phyloP scores from a whole-genome alignment of 2,797 vertebrate species.

The Pelobates cultripes region DNA sequence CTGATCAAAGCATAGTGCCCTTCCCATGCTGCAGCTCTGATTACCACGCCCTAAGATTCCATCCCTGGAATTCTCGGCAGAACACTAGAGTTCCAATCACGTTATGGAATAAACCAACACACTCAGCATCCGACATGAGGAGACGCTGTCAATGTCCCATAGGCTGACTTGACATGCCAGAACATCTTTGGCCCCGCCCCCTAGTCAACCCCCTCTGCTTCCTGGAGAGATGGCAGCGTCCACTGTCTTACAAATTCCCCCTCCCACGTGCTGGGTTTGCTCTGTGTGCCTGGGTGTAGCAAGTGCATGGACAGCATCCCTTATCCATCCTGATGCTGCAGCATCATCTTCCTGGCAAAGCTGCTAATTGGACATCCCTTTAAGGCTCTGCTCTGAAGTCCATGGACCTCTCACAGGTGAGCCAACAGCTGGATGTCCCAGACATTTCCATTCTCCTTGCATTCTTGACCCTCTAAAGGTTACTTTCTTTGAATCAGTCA shows the following conservation, averaged over 20 bases:
- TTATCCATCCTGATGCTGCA: conserved; percentile 21
- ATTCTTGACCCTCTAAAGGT: neutral
- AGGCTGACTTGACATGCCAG: conserved; percentile 24
- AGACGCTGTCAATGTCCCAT: neutral
- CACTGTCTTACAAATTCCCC: conserved; percentile 72
- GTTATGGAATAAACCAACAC: conserved; percentile 33
- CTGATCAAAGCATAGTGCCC: conserved; percentile 21
- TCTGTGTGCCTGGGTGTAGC: conserved; percentile 38
- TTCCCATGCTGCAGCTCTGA: conserved; percentile 47
- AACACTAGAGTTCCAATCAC: conserved; percentile 13
- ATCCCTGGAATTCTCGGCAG: conserved; percentile 32
- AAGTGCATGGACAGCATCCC: conserved; percentile 40
- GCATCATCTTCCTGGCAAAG: conserved; percentile 29
- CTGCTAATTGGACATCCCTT: conserved; percentile 33
- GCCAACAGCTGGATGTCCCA: conserved; percentile 45
- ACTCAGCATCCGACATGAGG: conserved; percentile 10
- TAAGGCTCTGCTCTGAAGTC: conserved; percentile 29
- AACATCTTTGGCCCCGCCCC: conserved; percentile 39
- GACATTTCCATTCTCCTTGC: conserved; percentile 2
- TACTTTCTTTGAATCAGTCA: conserved; percentile 14
- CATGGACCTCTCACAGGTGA: conserved; percentile 59
- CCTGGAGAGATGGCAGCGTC: conserved; percentile 74
- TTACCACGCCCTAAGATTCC: conserved; percentile 41
- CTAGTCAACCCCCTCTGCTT: conserved; percentile 63
- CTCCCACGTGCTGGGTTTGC: conserved; percentile 59